These are phyloP conservation scores for Calameuta idolon DNA, from an alignment of 2,888 invertebrate species.

Conservation along the genomic window DNA sequence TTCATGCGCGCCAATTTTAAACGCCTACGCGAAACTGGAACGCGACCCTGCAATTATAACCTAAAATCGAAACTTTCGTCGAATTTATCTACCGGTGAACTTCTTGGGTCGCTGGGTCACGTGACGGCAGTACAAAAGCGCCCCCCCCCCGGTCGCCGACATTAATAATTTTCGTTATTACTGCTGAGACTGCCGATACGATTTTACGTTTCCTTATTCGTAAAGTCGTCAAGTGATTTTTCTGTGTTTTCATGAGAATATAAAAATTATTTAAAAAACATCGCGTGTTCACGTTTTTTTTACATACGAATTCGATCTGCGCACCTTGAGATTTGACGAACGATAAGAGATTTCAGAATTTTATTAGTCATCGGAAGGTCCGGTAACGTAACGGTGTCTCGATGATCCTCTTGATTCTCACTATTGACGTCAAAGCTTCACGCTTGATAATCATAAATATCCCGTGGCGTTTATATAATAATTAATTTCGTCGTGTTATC, in stretches of 20 bases:
- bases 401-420: slow-evolving; percentile 12
- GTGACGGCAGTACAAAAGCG: background rate
- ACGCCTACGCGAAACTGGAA: background rate
- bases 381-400: background rate
- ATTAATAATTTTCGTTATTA: background rate
- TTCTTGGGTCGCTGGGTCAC: background rate
- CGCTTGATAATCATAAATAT: slow-evolving; percentile 24
- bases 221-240: background rate
- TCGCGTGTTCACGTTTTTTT: background rate
- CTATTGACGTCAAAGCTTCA: slow-evolving; percentile 27
- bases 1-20: background rate
- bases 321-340: background rate
- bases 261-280: background rate
- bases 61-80: background rate
- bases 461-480: slow-evolving; percentile 37
- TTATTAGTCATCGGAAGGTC: background rate
- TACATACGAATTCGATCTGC: too few species aligned
- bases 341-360: background rate
- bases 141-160: background rate
- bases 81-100: background rate
- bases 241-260: background rate
- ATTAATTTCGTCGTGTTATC: slow-evolving; percentile 44
- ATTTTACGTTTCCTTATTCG: background rate
- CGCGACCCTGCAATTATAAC: background rate
- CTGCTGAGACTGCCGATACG: background rate